Percentiles rank a stretch among this genome's conserved stretches.
Evolutionary conservation across 2,113 vertebrate genomes (phyloP).

Genomic region (Pampusana beccarii): DNA sequence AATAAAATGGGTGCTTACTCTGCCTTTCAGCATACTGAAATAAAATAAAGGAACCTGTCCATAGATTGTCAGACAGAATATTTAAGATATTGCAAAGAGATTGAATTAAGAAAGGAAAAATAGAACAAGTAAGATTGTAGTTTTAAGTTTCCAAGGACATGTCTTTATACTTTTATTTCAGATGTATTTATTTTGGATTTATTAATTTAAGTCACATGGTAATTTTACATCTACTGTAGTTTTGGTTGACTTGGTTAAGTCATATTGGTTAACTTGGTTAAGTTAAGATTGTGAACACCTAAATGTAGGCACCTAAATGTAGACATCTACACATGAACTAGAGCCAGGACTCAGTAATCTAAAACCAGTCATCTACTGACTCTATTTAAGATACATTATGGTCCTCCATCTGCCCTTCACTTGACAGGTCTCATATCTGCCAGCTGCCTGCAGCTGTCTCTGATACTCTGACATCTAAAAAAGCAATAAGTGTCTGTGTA

Average conservation of each 20-base stretch:
- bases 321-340: neutral
- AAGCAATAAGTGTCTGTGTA: neutral
- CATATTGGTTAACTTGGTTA: too few species aligned
- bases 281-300: neutral
- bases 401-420: neutral
- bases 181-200: neutral
- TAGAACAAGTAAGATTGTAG: neutral
- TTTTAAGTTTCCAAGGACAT: neutral
- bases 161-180: neutral
- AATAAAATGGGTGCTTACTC: neutral
- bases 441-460: neutral
- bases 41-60: neutral
- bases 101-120: neutral
- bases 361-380: neutral
- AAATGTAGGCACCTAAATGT: neutral
- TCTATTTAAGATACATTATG: neutral
- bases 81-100: neutral
- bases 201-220: neutral
- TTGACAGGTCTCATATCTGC: neutral
- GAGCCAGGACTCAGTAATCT: neutral
- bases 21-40: neutral
- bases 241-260: neutral
- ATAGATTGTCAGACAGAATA: neutral
- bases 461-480: neutral
- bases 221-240: neutral